Evolutionary conservation across 2,113 vertebrate species (phyloP).

Genomic region (Callipepla californica): DNA sequence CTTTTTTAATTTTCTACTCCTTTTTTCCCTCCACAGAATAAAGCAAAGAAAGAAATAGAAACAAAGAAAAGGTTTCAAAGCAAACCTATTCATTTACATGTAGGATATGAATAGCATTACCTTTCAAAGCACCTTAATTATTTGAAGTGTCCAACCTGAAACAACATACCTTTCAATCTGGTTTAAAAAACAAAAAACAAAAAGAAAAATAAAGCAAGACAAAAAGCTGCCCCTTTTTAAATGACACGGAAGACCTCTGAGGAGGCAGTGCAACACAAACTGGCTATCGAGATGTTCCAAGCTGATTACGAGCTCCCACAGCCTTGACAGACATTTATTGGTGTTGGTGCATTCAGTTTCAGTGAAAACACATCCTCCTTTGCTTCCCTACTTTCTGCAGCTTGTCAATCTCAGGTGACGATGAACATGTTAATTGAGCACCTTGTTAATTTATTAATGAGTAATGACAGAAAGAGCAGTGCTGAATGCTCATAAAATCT

Average conservation of each 20-base stretch:
- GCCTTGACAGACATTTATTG: constrained; percentile 30
- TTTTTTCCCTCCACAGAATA: not conserved
- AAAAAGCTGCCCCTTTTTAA: not conserved
- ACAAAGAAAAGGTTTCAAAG: not conserved
- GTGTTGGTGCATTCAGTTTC: constrained; percentile 55
- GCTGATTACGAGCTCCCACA: constrained; percentile 36
- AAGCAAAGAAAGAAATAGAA: not conserved
- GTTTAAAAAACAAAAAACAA: not conserved
- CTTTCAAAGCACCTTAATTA: not conserved
- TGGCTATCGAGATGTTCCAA: constrained; percentile 57
- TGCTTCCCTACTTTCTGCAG: constrained; percentile 49
- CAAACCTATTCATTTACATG: not conserved
- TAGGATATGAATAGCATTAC: not conserved
- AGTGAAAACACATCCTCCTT: constrained; percentile 58
- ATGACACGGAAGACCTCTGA: not conserved
- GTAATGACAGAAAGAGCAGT: constrained; percentile 52
- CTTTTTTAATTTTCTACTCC: too few species aligned
- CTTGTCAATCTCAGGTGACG: constrained; percentile 63
- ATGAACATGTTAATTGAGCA: constrained; percentile 59
- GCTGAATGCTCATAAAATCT: constrained; percentile 39
- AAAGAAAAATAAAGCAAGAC: not conserved
- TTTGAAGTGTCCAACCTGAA: not conserved
- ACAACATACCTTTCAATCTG: not conserved
- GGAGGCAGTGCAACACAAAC: constrained; percentile 25
- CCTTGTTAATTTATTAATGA: constrained; percentile 71